Percentiles rank a stretch among this genome's conserved stretches.
Conservation (phyloP, 1,140 invertebrate genomes). For the Antheraea mylitta region DNA sequence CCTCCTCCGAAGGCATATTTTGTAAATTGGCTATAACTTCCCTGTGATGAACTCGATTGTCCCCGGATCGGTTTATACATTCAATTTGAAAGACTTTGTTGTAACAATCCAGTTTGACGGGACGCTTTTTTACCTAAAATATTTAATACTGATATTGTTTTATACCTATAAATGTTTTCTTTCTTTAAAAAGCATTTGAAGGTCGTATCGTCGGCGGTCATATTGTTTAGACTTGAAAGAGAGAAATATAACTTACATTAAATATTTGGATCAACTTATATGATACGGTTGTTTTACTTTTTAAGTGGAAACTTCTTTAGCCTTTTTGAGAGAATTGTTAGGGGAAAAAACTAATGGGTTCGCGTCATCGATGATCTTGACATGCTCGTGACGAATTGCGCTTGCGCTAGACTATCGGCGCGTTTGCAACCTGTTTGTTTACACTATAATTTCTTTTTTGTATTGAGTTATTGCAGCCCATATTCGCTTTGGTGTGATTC, state of each 20-base stretch:
- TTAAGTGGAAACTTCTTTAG: too few species aligned
- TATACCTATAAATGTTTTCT: slow-evolving; percentile 6
- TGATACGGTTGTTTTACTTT: too few species aligned
- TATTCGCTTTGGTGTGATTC: too few species aligned
- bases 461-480: too few species aligned
- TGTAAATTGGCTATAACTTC: slow-evolving; percentile 52
- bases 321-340: too few species aligned
- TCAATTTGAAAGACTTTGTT: slow-evolving; percentile 38
- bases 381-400: too few species aligned
- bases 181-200: slow-evolving; percentile 1
- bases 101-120: slow-evolving; percentile 7
- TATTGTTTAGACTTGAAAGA: neutral
- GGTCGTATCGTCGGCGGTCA: neutral
- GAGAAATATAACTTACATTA: neutral
- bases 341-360: too few species aligned
- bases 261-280: neutral
- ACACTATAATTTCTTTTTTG: too few species aligned
- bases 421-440: too few species aligned
- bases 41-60: slow-evolving; percentile 47
- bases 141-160: neutral
- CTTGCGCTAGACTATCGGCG: too few species aligned
- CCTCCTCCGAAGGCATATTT: slow-evolving; percentile 44
- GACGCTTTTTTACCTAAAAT: neutral
- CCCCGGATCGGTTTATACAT: slow-evolving; percentile 44
- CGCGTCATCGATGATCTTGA: too few species aligned